These are phyloP conservation scores for Chironomus tepperi DNA, from an alignment of 1,140 invertebrate species.

Conservation along the genomic window DNA sequence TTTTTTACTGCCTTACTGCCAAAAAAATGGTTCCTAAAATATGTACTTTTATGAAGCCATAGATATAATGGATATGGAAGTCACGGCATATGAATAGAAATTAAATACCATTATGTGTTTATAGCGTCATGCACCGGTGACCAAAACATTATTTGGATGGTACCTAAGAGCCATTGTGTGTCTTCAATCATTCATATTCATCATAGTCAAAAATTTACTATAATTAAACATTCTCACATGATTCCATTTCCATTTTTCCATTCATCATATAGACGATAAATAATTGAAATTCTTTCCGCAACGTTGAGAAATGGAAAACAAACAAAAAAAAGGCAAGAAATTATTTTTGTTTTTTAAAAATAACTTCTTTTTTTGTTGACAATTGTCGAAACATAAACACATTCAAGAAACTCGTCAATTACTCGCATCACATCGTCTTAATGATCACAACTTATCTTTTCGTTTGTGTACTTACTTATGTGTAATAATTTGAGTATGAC, in stretches of 20 bases:
- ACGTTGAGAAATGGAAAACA: background rate
- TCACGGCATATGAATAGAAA: background rate
- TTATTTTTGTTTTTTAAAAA: background rate
- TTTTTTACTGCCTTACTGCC: background rate
- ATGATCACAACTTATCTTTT: too few species aligned
- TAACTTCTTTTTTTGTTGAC: background rate
- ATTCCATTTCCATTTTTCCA: background rate
- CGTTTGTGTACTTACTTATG: too few species aligned
- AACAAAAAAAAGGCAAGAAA: background rate
- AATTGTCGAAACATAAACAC: background rate
- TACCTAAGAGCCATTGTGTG: background rate
- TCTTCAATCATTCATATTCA: background rate
- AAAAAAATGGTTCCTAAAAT: background rate
- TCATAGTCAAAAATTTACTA: background rate
- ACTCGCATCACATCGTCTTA: too few species aligned
- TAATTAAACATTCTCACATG: slow-evolving; percentile 5
- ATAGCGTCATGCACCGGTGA: background rate
- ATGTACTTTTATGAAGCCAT: background rate
- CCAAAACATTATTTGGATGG: background rate
- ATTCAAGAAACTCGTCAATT: too few species aligned
- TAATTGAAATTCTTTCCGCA: background rate
- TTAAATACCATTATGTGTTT: slow-evolving; percentile 19
- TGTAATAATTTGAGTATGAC: too few species aligned
- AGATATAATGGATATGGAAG: background rate
- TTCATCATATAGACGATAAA: background rate